Evolutionary conservation across 37 sponge, comb jelly and placozoan species (phyloP).

Genomic region (Amphimedon queenslandica): DNA sequence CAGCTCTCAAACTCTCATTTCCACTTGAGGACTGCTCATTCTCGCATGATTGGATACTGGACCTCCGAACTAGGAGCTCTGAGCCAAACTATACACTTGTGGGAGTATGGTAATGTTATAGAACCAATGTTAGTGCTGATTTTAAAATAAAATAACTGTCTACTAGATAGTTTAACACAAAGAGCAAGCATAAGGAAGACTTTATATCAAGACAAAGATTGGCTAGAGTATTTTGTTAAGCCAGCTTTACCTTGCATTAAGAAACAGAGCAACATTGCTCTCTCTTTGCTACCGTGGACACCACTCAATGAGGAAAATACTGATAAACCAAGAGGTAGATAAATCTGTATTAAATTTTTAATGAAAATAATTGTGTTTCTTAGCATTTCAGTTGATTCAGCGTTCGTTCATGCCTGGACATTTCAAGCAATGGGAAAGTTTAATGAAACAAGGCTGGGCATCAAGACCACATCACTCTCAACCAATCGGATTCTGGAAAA

Average conservation of each 20-base stretch:
- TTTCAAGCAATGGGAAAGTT: conserved; percentile 17
- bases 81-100: conserved; percentile 42
- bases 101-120: conserved; percentile 57
- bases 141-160: conserved; percentile 9
- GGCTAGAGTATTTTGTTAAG: conserved; percentile 21
- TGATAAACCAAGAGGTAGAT: not conserved
- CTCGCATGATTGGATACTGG: conserved; percentile 48
- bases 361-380: not conserved
- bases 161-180: conserved; percentile 28
- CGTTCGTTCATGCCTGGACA: conserved; percentile 1
- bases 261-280: not conserved
- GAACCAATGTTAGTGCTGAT: too few species aligned
- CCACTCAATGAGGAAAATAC: conserved; percentile 7
- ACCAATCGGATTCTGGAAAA: conserved; percentile 23
- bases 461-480: not conserved
- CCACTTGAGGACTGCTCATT: conserved; percentile 29
- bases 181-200: conserved; percentile 22
- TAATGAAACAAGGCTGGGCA: conserved; percentile 12
- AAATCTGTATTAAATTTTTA: not conserved
- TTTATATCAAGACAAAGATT: conserved; percentile 17
- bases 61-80: conserved; percentile 35
- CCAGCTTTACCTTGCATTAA: not conserved
- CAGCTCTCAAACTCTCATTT: conserved; percentile 18
- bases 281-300: conserved; percentile 1
- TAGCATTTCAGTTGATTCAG: conserved; percentile 17